A percentile compares a stretch with the other conserved stretches of the same genome.
These are phyloP conservation scores for Tiliacea aurago DNA, from an alignment of 2,888 invertebrate species.

Conservation along the genomic window DNA sequence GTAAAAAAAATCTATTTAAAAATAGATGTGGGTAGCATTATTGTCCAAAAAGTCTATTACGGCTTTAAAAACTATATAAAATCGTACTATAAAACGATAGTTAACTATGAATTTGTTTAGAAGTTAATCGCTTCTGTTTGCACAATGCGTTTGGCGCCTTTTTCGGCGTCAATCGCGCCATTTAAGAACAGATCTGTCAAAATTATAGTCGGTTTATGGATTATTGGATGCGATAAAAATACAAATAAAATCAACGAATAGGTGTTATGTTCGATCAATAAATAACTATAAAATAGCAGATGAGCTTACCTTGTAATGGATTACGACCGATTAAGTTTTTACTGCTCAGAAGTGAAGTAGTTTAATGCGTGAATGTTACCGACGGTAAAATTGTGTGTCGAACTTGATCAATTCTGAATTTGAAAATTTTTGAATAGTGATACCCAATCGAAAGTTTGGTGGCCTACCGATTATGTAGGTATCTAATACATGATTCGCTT, in stretches of 20 bases:
- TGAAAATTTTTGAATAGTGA: constrained; percentile 10
- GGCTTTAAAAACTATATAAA: constrained; percentile 11
- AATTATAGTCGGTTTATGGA: not conserved
- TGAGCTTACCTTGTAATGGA: constrained; percentile 37
- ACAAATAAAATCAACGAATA: constrained; percentile 6
- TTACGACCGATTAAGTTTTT: constrained; percentile 56
- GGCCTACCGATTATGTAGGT: constrained; percentile 4
- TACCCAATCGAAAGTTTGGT: not conserved
- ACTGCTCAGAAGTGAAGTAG: constrained; percentile 11
- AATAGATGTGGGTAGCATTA: constrained; percentile 19
- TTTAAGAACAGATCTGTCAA: constrained; percentile 15
- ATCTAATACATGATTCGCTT: not conserved
- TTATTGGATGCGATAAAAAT: constrained; percentile 36
- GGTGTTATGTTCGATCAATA: constrained; percentile 4
- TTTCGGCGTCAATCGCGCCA: constrained; percentile 9
- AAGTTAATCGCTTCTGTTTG: constrained; percentile 28
- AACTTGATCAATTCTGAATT: constrained; percentile 13
- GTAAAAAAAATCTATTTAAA: constrained; percentile 15
- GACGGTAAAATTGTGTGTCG: constrained; percentile 15
- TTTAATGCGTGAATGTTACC: constrained; percentile 34
- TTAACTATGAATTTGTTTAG: not conserved
- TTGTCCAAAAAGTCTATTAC: not conserved
- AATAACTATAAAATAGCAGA: constrained; percentile 30
- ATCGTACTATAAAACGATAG: not conserved
- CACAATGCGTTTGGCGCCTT: constrained; percentile 1